phyloP scores from a whole-genome alignment of 2,888 invertebrate genomes.

The Allolobophora icterica region DNA sequence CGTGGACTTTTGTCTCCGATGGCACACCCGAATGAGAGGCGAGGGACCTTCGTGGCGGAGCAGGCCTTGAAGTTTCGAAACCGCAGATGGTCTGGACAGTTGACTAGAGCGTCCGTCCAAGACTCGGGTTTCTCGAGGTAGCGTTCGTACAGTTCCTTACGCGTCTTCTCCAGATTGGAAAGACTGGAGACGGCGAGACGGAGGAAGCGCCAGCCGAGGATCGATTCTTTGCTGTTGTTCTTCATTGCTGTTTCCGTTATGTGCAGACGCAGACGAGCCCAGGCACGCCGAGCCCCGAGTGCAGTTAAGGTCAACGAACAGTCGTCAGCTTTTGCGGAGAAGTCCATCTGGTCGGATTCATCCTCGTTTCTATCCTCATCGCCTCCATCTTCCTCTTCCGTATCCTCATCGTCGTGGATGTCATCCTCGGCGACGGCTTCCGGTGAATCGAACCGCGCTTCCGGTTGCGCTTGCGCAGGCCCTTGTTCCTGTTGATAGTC shows the following conservation, averaged over 20 bases:
- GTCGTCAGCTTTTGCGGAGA: not conserved
- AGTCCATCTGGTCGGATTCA: not conserved
- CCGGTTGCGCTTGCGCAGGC: not conserved
- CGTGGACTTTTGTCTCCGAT: not conserved
- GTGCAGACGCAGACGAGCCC: not conserved
- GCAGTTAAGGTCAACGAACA: no score
- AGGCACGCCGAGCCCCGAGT: constrained; percentile 23
- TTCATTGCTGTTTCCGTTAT: constrained; percentile 18
- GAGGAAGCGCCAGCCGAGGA: constrained; percentile 29
- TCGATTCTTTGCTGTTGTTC: constrained; percentile 1
- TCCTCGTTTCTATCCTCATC: not conserved
- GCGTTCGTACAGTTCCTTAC: constrained; percentile 36
- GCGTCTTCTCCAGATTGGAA: constrained; percentile 29
- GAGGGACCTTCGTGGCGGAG: not conserved
- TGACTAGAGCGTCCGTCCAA: constrained; percentile 34
- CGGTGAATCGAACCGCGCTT: not conserved
- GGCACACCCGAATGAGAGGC: not conserved
- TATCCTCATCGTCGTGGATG: not conserved
- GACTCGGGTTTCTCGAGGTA: constrained; percentile 34
- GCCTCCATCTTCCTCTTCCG: constrained; percentile 12
- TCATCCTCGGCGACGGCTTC: not conserved
- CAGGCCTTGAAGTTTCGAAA: constrained; percentile 13
- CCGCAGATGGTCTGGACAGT: constrained; percentile 21
- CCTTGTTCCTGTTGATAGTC: not conserved
- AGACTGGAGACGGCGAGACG: constrained; percentile 24